Percentiles rank a stretch among this genome's conserved stretches.
Conservation (phyloP, 2,888 invertebrate species). For the Diaphora mendica region DNA sequence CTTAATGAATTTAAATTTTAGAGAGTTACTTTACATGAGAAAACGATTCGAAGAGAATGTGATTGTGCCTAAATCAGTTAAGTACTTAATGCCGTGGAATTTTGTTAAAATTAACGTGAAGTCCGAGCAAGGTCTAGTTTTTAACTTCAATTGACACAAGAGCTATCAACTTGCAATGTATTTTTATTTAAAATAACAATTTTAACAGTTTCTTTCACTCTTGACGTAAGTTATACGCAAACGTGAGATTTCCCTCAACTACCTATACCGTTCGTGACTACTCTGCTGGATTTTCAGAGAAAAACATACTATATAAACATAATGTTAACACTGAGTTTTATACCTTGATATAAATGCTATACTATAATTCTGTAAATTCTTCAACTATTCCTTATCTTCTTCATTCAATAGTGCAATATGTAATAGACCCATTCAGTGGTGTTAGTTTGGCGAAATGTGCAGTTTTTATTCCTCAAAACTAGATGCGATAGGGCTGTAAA, state of each 20-base stretch:
- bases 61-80: conserved; percentile 59
- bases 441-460: conserved; percentile 67
- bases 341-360: conserved; percentile 21
- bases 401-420: conserved; percentile 79
- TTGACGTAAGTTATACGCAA: conserved; percentile 9
- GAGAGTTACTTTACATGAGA: conserved; percentile 50
- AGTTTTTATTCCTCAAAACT: conserved; percentile 63
- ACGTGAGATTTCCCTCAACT: conserved; percentile 19
- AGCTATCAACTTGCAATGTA: conserved; percentile 20
- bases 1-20: conserved; percentile 53
- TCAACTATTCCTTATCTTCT: conserved; percentile 31
- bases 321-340: conserved; percentile 8
- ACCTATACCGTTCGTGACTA: conserved; percentile 31
- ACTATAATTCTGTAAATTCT: conserved; percentile 30
- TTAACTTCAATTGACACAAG: conserved; percentile 30
- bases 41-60: conserved; percentile 51
- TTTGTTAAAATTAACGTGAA: conserved; percentile 31
- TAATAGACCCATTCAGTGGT: conserved; percentile 74
- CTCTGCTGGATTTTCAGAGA: conserved; percentile 18
- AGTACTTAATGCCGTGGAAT: conserved; percentile 52
- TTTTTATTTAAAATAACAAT: conserved; percentile 29
- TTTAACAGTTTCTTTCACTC: conserved; percentile 13
- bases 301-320: neutral
- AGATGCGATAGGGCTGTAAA: conserved; percentile 77
- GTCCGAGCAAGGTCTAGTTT: conserved; percentile 31